Evolutionary conservation across 2,888 invertebrate species (phyloP).

Genomic region (Homarus gammarus): DNA sequence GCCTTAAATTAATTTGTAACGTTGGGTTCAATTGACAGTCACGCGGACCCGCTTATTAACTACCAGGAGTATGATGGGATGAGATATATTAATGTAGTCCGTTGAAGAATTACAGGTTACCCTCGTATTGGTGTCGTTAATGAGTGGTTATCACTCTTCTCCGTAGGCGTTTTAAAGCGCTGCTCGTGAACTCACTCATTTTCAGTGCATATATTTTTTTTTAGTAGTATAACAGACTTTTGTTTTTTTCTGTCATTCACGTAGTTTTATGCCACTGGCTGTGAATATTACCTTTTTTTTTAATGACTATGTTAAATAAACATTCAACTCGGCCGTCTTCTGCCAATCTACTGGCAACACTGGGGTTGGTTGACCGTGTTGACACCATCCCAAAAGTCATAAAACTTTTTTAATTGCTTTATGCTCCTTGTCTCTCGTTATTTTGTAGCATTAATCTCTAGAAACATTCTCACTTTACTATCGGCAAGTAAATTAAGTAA

Average conservation of each 20-base stretch:
- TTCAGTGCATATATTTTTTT: not conserved
- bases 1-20: too few species aligned
- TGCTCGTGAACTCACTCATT: not conserved
- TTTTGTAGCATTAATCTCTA: slow-evolving; percentile 21
- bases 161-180: too few species aligned
- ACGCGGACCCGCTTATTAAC: too few species aligned
- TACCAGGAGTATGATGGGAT: too few species aligned
- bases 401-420: slow-evolving; percentile 5
- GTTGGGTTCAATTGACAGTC: too few species aligned
- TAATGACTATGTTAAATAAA: not conserved
- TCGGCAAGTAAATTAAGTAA: not conserved
- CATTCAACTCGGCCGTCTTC: not conserved
- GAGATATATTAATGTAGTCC: too few species aligned
- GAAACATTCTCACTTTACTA: slow-evolving; percentile 17
- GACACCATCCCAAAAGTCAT: not conserved
- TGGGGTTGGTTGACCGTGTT: not conserved
- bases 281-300: not conserved
- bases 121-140: too few species aligned
- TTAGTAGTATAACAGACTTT: not conserved
- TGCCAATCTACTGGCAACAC: not conserved
- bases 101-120: too few species aligned
- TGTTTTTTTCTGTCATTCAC: not conserved
- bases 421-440: slow-evolving; percentile 6
- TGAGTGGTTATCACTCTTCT: too few species aligned
- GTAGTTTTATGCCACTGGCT: not conserved